Evolutionary conservation across 2,888 invertebrate genomes (phyloP).

Genomic region (Drosophila antonietae): DNA sequence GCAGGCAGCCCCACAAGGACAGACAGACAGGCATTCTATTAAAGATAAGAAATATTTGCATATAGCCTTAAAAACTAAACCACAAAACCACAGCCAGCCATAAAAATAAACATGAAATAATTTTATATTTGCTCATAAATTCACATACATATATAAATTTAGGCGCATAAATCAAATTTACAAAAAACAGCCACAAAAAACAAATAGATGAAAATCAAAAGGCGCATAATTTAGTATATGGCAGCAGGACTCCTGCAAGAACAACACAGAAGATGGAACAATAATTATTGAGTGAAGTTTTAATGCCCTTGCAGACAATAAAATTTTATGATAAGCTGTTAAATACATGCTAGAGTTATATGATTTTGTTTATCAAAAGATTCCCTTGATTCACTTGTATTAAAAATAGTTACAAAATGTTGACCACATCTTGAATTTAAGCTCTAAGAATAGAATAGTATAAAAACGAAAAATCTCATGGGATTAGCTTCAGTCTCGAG

Average conservation of each 20-base stretch:
- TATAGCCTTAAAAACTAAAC: conserved; percentile 35
- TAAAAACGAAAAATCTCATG: background rate
- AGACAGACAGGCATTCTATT: conserved; percentile 15
- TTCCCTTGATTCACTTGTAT: background rate
- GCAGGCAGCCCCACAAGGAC: conserved; percentile 17
- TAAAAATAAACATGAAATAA: conserved; percentile 56
- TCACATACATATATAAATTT: conserved; percentile 24
- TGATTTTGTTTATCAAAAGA: background rate
- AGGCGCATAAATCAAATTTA: conserved; percentile 64
- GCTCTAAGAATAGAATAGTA: background rate
- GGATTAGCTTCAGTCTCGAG: background rate
- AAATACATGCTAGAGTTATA: background rate
- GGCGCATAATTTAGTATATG: conserved; percentile 58
- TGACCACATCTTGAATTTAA: background rate
- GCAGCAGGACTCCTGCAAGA: conserved; percentile 21
- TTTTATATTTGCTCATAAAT: conserved; percentile 49
- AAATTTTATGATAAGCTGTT: background rate
- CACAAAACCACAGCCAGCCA: conserved; percentile 12
- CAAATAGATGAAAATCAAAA: conserved; percentile 30
- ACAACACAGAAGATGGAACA: background rate
- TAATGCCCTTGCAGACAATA: conserved; percentile 19
- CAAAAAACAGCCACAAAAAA: conserved; percentile 1
- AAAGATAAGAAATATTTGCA: conserved; percentile 50
- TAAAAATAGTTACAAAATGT: background rate
- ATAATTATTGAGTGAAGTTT: background rate